phyloP scores from a whole-genome alignment of 2,797 vertebrate species.

The Poeciliopsis turneri region DNA sequence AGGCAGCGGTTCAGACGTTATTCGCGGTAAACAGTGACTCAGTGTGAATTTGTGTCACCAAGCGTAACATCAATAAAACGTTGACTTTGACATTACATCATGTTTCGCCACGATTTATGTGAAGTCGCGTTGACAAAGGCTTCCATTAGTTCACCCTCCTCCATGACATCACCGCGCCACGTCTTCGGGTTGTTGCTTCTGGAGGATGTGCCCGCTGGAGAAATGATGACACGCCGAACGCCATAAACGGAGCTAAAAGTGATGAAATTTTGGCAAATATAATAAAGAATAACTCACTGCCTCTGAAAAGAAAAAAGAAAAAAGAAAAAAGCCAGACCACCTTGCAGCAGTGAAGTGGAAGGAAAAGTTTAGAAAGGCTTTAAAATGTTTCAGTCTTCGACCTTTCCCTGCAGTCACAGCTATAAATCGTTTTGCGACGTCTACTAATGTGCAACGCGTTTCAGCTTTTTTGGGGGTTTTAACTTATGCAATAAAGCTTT shows the following conservation, averaged over 20 bases:
- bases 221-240: not conserved
- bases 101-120: not conserved
- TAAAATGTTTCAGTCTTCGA: not conserved
- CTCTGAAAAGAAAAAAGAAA: no score
- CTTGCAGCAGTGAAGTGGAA: not conserved
- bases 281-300: not conserved
- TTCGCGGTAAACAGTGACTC: not conserved
- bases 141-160: constrained; percentile 1
- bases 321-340: not conserved
- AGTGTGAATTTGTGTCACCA: not conserved
- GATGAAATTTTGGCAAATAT: not conserved
- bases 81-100: not conserved
- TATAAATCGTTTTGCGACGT: not conserved
- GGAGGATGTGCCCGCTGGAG: not conserved
- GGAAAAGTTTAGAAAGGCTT: not conserved
- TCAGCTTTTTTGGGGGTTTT: not conserved
- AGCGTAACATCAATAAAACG: not conserved
- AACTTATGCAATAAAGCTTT: not conserved
- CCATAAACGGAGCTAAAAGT: not conserved
- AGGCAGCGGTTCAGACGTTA: not conserved
- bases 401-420: not conserved
- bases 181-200: not conserved
- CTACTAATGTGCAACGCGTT: not conserved
- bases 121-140: not conserved
- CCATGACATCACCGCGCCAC: not conserved